Evolutionary conservation across 2,113 vertebrate genomes (phyloP), one percentile per base, ranked within the genome.

Genomic region (Ptychochromis oligacanthus): DNA sequence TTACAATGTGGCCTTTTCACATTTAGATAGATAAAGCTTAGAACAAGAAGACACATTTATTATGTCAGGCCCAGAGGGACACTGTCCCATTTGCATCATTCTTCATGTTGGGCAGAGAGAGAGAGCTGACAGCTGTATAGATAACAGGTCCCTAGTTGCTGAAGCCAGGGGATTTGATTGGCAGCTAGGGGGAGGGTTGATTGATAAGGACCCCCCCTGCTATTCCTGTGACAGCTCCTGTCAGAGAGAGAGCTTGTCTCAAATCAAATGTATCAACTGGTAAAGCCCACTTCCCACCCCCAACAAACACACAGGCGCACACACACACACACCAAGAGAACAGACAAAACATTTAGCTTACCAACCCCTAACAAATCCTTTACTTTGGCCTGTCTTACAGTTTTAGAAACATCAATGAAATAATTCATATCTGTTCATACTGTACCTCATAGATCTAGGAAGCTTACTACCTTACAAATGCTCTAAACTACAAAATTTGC

Each of bases 171-270:
- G 60, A 75, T 90, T 92, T 94, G 93, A 94, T 93, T 94, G 93
- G 86, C 92, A 22, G 92, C 60, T 86, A 75, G 88, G 64, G 85
- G 81, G 76, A n/a, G 88, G 80, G 80, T 85, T 95, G 96, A 97
- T 97, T 95, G 96, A 96, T 98, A 97, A 95, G 95, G 90, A 94
- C 96, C 95, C 96, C 94, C 93, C 94, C 94, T 94, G 94, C 93
- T 94, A 93, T 91, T 91, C 81, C 90, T 91, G 90, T 92, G 95
- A 96, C 96, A 96, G 95, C 91, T 95, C 92, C 92, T 96, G 96
- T 96, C 95, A 94, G 92, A 31, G 28, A 31, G 87, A 81, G 80
- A 93, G 87, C 92, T 94, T 84, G 86, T 93, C 90, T 89, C 91
- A 93, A 92, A 95, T 95, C 92, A 95, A 86, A 95, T 94, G 94